Base-by-base conservation (phyloP, 2,797 vertebrate genomes). In the Gymnodraco acuticeps region DNA sequence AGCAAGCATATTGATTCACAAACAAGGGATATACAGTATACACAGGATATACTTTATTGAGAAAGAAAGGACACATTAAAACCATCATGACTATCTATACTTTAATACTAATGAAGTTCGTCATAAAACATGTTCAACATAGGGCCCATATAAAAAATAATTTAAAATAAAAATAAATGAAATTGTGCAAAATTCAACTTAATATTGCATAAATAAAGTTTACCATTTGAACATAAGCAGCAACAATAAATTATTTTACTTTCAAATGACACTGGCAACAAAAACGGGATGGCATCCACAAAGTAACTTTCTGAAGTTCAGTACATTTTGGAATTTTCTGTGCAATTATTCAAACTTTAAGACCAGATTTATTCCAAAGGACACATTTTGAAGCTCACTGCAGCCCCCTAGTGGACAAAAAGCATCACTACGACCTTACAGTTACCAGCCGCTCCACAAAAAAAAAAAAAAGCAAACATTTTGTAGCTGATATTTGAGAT, bases 111-210 rank as follows among this genome's bases (percentile, higher is more conserved):
- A 60, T 73, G 20, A 75, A 83, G 73, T 4, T n/a, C 41, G 15
- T 59, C 19, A 62, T 56, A 75, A 31, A 69, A 61, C 8, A 45
- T 11, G 54, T 66, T 77, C 7, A 59, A 78, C 23, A 70, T 69
- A n/a, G n/a, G n/a, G n/a, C n/a, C n/a, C n/a, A 76, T 43, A 84
- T 16, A 75, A 77, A 82, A 58, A 47, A 47, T 1, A 61, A 84
- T 31, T 45, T 7, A 77, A 72, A 87, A 14, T 9, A 63, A 48
- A 75, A 52, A 61, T n/a, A 86, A 87, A 67, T 73, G 5, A 83
- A 82, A 79, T 82, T 83, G 90, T 93, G 89, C 89, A 94, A 89
- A 90, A 86, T 66, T 20, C 61, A 86, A 87, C 46, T 69, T 60
- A 64, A 89, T 54, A 59, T 86, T 86, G 65, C 77, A 89, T 42